These are phyloP conservation scores for Megalonaias nervosa DNA, from an alignment of 1,140 invertebrate species.

Conservation along the genomic window DNA sequence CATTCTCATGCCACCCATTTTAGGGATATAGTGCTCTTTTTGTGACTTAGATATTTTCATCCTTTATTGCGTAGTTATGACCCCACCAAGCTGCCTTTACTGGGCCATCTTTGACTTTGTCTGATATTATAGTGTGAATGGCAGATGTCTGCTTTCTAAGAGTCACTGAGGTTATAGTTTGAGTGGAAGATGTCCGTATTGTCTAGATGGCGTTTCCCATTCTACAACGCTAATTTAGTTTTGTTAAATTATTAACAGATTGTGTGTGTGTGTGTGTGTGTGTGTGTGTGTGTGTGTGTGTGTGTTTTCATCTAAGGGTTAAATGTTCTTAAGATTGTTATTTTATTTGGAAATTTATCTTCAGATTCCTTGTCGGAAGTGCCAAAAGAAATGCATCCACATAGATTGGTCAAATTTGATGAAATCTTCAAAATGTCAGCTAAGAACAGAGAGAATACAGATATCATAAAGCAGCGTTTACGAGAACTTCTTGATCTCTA, in stretches of 20 bases:
- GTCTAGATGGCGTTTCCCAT: background rate
- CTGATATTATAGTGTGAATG: background rate
- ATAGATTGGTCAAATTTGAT: conserved; percentile 80
- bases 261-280: background rate
- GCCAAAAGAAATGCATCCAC: conserved; percentile 79
- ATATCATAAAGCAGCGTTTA: conserved; percentile 56
- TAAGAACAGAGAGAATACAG: conserved; percentile 49
- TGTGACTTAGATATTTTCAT: no score
- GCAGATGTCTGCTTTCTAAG: no score
- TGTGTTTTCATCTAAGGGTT: background rate
- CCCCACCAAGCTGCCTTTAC: no score
- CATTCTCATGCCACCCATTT: no score
- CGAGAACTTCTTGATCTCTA: conserved; percentile 59
- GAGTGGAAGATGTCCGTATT: background rate
- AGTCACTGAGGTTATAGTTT: no score
- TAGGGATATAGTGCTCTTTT: no score
- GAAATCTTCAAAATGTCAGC: conserved; percentile 71
- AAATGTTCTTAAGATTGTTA: background rate
- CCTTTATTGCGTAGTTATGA: no score
- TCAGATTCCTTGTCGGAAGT: conserved; percentile 65
- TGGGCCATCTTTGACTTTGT: background rate
- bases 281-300: no score
- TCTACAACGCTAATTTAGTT: background rate
- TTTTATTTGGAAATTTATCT: conserved; percentile 25
- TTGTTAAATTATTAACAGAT: background rate